Base-by-base conservation (phyloP, 2,113 vertebrate species). In the Sinocyclocheilus rhinocerous region DNA sequence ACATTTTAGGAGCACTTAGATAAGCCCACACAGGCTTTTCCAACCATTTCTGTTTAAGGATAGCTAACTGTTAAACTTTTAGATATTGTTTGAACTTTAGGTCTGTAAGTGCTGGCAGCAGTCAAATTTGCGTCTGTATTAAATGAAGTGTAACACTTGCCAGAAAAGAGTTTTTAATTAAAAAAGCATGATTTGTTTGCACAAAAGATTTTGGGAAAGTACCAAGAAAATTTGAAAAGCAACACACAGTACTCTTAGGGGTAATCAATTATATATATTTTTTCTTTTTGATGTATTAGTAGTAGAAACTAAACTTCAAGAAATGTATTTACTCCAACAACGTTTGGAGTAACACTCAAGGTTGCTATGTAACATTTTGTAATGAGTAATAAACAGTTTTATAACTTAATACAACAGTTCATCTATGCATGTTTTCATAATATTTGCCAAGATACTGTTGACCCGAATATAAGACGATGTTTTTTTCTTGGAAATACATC, bases 291-390 rank as follows among this genome's bases (percentile, higher is more conserved):
- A 88, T 90, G 86, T 91, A 90, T 89, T 87, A 84, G 83, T 88
- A 85, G 82, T 80, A 80, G 63, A 83, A 85, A 87, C 82, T 84
- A 80, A 89, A 87, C 75, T 83, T 90, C 70, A 89, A 90, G 84
- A 90, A 89, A 89, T 89, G 89, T 91, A 91, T 91, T 89, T 85
- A 86, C 92, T 92, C 89, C 90, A 89, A 81, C 89, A 83, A 7
- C 73, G 86, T 87, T 90, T 91, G 91, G 89, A 88, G 92, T 87
- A 90, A 90, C 88, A 89, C 88, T 91, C 89, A 91, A 91, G 91
- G 91, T 91, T 92, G 91, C 91, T 92, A 92, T 91, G 92, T 92
- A 92, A 91, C 88, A 87, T 92, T 92, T 91, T 92, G 67, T 89
- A 90, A 90, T 89, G 84, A 90, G 84, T 89, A 92, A 91, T 91